Evolutionary conservation across 1,140 invertebrate species (phyloP).

Genomic region (Calycopis cecrops): DNA sequence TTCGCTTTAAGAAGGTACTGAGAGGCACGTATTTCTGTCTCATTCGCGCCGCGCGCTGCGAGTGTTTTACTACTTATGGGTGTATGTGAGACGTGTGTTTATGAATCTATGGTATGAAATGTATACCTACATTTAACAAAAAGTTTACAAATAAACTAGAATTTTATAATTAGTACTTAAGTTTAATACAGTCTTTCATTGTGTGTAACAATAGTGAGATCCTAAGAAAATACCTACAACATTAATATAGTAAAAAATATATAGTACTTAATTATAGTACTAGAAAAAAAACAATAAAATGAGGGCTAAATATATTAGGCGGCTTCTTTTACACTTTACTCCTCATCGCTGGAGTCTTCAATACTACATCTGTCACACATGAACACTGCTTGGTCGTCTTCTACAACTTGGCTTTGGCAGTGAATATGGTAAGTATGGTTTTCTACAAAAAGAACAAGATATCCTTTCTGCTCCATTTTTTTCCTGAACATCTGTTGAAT

Average conservation of each 20-base stretch:
- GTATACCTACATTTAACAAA: no score
- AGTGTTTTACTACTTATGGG: background rate
- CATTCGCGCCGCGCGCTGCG: background rate
- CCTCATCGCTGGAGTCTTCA: no score
- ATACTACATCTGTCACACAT: background rate
- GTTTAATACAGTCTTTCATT: no score
- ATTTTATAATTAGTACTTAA: no score
- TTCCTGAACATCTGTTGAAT: background rate
- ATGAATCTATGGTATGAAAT: background rate
- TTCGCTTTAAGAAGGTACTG: background rate
- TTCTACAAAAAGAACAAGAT: constrained; percentile 11
- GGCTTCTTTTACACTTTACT: no score
- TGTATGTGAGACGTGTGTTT: background rate
- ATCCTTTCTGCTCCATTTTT: constrained; percentile 7
- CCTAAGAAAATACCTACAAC: no score
- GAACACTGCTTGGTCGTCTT: background rate
- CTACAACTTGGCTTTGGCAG: constrained; percentile 6
- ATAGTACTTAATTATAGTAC: no score
- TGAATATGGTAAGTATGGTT: constrained; percentile 6
- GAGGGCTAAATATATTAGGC: no score
- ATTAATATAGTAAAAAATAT: no score
- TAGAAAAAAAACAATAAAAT: no score
- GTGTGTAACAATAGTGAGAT: no score
- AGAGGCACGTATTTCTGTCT: background rate
- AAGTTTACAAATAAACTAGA: no score